phyloP scores from a whole-genome alignment of 2,113 vertebrate genomes.

The Colossoma macropomum region DNA sequence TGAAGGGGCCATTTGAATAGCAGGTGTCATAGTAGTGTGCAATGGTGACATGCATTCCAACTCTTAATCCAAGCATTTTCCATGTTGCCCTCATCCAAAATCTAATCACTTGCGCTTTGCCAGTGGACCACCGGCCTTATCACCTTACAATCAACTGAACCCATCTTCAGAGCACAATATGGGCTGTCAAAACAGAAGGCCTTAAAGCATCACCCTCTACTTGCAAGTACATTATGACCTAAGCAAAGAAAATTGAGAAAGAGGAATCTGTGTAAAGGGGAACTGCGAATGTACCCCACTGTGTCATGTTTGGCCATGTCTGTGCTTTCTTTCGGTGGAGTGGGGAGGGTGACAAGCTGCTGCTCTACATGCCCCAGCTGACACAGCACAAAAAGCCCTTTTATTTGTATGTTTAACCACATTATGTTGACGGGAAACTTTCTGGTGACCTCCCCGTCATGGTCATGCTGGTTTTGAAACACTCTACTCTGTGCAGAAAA shows the following conservation, averaged over 20 bases:
- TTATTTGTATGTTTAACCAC: slow-evolving; percentile 57
- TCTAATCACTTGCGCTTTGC: neutral
- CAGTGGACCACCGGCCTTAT: neutral
- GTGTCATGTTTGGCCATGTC: slow-evolving; percentile 38
- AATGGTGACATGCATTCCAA: slow-evolving; percentile 36
- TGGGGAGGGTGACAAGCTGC: slow-evolving; percentile 10
- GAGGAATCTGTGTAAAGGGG: slow-evolving; percentile 42
- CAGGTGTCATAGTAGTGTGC: neutral
- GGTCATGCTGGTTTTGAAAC: slow-evolving; percentile 29
- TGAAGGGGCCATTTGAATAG: neutral
- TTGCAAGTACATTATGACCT: neutral
- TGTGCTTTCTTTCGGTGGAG: slow-evolving; percentile 37
- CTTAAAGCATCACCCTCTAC: neutral
- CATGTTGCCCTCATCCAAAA: neutral
- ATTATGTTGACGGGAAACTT: slow-evolving; percentile 47
- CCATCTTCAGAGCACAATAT: neutral
- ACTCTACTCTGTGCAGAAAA: neutral
- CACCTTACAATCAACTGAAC: neutral
- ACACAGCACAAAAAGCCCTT: slow-evolving; percentile 50
- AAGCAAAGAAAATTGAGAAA: slow-evolving; percentile 31
- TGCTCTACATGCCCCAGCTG: slow-evolving; percentile 52
- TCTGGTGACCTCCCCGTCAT: slow-evolving; percentile 16
- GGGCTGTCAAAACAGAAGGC: slow-evolving; percentile 30
- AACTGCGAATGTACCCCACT: slow-evolving; percentile 25
- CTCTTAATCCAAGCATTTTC: slow-evolving; percentile 28